Base-by-base conservation (phyloP, 2,888 invertebrate genomes). In the Sturmia bella region DNA sequence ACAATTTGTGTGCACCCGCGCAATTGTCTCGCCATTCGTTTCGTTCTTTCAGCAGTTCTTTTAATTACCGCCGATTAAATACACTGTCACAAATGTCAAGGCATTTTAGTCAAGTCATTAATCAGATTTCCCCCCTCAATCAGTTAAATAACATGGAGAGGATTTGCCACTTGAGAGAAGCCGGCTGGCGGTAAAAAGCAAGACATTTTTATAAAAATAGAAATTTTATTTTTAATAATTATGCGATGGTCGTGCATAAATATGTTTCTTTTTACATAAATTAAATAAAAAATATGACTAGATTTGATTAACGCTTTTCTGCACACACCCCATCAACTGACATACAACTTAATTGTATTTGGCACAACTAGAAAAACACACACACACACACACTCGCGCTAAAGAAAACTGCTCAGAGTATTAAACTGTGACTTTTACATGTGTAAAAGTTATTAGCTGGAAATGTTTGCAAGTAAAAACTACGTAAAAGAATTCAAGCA, bases 51-150 rank as follows among this genome's bases (percentile, higher is more conserved):
- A 27, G 39, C 41, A 7, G 5, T 27, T 37, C 21, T 15, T 37
- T 45, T 45, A 77, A 76, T 77, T 61, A 77, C 63, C 43, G 63
- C 21, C 81, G 69, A 77, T 82, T 78, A 64, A 77, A 77, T 74
- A 39, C 52, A 61, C 52, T 82, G 81, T 82, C 77, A 74, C 74
- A 82, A 70, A 48, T 78, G 81, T 69, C 81, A 70, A 69, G 57
- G n/a, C 57, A 57, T 52, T 68, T 74, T 59, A 64, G 32, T 32
- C 9, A 61, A 56, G 41, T 68, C 66, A 80, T 80, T 80, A 70
- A 74, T n/a, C n/a, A n/a, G n/a, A n/a, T 82, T 82, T 78, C 74
- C 82, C 74, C 74, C 78, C 74, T 74, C 82, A 66, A 74, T 78
- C 69, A 57, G 21, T 13, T 24, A 37, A 56, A 68, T 3, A 37